phyloP scores from a whole-genome alignment of 2,797 vertebrate genomes.

The Crenuchus spilurus region DNA sequence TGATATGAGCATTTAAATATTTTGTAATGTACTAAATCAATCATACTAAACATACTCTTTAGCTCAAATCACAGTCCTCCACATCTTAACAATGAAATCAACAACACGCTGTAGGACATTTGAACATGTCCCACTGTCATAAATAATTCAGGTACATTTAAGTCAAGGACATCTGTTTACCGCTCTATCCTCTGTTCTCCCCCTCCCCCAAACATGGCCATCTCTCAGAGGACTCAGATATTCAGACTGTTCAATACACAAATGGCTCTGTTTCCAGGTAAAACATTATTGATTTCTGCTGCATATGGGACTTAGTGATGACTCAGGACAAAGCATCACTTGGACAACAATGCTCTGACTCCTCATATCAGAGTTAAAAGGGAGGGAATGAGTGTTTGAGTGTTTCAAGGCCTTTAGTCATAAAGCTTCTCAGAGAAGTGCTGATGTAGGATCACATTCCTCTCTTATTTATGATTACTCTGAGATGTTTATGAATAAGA shows the following conservation, averaged over 20 bases:
- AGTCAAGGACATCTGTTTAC: constrained; percentile 18
- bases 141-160: constrained; percentile 19
- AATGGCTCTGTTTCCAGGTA: constrained; percentile 49
- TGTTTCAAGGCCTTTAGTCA: too few species aligned
- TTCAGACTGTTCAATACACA: constrained; percentile 20
- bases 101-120: constrained; percentile 4
- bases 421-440: too few species aligned
- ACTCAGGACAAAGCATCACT: constrained; percentile 48
- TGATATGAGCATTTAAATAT: too few species aligned
- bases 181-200: constrained; percentile 1
- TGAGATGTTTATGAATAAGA: too few species aligned
- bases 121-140: not conserved
- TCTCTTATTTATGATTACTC: too few species aligned
- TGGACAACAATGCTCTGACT: constrained; percentile 15
- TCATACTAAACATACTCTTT: too few species aligned
- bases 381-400: too few species aligned
- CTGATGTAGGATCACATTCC: too few species aligned
- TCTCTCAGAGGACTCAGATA: constrained; percentile 16
- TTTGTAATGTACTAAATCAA: too few species aligned
- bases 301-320: constrained; percentile 43
- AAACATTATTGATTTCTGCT: constrained; percentile 65
- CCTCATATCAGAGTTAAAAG: not conserved
- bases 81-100: not conserved
- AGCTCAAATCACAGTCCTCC: not conserved
- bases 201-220: not conserved